Conservation (phyloP, 1,140 invertebrate species). For the Hyles euphorbiae region DNA sequence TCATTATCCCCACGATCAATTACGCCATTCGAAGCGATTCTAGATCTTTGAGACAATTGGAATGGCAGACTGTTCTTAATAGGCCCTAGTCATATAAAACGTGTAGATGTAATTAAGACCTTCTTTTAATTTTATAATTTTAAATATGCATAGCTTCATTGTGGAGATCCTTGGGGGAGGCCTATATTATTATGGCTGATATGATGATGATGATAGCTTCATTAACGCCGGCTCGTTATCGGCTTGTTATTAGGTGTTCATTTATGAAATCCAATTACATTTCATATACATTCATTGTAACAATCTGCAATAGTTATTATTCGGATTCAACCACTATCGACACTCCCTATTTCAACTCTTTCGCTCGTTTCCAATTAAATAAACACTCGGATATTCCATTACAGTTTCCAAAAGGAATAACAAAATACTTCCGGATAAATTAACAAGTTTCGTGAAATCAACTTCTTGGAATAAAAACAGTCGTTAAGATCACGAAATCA, state of each 20-base stretch:
- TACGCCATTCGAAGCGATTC: constrained; percentile 8
- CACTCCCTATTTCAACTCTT: background rate
- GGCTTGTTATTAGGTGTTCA: no score
- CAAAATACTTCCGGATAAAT: background rate
- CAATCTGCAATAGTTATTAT: no score
- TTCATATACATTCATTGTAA: no score
- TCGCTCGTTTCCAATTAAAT: background rate
- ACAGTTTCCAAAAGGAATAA: constrained; percentile 2
- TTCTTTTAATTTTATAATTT: background rate
- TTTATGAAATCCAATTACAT: no score
- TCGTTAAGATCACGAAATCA: constrained; percentile 1
- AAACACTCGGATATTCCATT: background rate
- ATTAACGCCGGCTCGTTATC: background rate
- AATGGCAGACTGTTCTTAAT: constrained; percentile 8
- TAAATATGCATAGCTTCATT: background rate
- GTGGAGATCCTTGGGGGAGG: no score
- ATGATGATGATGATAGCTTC: no score
- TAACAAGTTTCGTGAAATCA: constrained; percentile 4
- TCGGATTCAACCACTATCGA: background rate
- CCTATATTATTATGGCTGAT: no score
- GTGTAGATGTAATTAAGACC: background rate
- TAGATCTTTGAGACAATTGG: constrained; percentile 12
- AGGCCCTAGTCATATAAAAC: constrained; percentile 2
- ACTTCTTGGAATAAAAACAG: constrained; percentile 7
- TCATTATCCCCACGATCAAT: constrained; percentile 16